Base-by-base conservation (phyloP, 2,888 invertebrate genomes). In the Reticulitermes lucifugus region DNA sequence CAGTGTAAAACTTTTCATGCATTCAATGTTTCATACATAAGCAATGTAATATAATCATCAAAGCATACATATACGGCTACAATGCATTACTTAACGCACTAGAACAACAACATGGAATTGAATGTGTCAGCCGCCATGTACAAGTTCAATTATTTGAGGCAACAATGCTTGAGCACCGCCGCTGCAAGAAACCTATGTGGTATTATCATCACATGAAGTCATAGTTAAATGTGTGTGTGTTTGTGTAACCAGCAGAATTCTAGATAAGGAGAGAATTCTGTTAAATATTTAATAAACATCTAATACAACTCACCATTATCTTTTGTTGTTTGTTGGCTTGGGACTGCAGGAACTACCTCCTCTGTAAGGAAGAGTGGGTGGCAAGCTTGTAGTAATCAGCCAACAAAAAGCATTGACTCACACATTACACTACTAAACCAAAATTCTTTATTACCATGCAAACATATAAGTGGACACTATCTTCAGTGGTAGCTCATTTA, bases 341-440 rank as follows among this genome's bases (percentile, higher is more conserved):
- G 83, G n/a, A 87, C 86, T n/a, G 84, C 85, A 29, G 86, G 86
- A n/a, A 25, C 84, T 60, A 85, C 60, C 29, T 83, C 84, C 75
- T 85, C 87, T 87, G 87, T 79, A 87, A 87, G 83, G 86, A 85
- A 86, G 84, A 84, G 83, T 70, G 84, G 84, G 85, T 81, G 60
- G 80, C 87, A 86, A 85, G 85, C 86, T 60, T 83, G 75, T 83
- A 84, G 59, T 80, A 22, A 81, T 59, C 85, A 85, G 85, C 85
- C 81, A 60, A 79, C 75, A 85, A 51, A 77, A 85, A 85, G 84
- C 86, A 86, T 84, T 82, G 79, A 60, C 80, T 79, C 79, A 79
- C 55, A 80, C 84, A 84, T 80, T 86, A 81, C 70, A 51, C 60
- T 81, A 51, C 79, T 75, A 73, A 6, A 71, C 73, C 29, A 14